These are phyloP conservation scores for Ariolimax columbianus DNA, from an alignment of 2,888 invertebrate species.

Conservation along the genomic window DNA sequence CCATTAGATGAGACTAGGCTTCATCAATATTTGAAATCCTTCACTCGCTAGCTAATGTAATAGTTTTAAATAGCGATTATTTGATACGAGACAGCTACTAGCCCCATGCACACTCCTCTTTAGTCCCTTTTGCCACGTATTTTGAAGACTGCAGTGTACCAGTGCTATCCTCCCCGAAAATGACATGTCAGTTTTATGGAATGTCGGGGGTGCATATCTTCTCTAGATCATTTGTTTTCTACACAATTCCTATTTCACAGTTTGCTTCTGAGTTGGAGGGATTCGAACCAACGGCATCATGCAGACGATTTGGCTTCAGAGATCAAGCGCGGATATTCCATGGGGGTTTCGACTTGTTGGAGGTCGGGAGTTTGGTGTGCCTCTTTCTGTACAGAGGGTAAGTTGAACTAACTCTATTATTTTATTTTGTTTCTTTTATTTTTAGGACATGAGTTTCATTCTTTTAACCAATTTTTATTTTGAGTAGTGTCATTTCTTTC, in stretches of 20 bases:
- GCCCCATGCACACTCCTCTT: neutral
- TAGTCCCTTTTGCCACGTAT: too few relatives aligned
- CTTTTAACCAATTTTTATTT: too few relatives aligned
- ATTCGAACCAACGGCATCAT: constrained; percentile 54
- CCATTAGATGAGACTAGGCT: too few relatives aligned
- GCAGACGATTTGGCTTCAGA: constrained; percentile 77
- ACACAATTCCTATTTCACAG: neutral
- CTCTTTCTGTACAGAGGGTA: constrained; percentile 76
- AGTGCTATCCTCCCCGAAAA: neutral
- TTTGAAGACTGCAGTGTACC: neutral
- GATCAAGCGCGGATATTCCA: constrained; percentile 72
- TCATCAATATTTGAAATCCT: too few relatives aligned
- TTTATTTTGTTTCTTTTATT: too few relatives aligned
- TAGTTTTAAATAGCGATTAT: too few relatives aligned
- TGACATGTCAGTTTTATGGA: neutral
- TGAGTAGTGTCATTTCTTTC: too few relatives aligned
- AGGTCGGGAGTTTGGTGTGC: constrained; percentile 74
- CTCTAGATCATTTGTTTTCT: neutral
- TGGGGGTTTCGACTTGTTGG: constrained; percentile 79
- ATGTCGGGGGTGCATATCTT: neutral
- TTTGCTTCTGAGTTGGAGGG: constrained; percentile 20
- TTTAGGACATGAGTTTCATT: too few relatives aligned
- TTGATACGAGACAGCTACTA: too few relatives aligned
- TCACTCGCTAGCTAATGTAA: too few relatives aligned
- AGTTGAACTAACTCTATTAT: constrained; percentile 54